Evolutionary conservation across 2,888 invertebrate genomes (phyloP), one percentile per base, ranked within the genome.

Genomic region (Vandiemenella viatica): DNA sequence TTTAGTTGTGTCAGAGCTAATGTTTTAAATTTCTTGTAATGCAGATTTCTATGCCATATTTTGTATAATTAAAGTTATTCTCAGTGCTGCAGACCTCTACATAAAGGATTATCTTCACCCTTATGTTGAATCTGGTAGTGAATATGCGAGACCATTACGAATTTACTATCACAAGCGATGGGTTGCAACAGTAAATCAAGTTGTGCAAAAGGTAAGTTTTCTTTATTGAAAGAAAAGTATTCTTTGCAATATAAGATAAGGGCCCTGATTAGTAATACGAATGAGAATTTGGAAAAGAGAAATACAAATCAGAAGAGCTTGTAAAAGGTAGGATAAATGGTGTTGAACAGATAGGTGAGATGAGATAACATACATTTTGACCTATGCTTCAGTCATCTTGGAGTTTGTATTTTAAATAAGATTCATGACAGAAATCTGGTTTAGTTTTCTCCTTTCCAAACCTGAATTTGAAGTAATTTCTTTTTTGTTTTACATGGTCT

Each of bases 131-230:
- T 69, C 68, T 17, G 82, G 82, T 1, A 68, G 78, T 54, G 68
- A 73, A 41, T 78, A 79, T 56, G 79, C 80, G 0, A 70, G 74
- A 23, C 86, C 87, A 0, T 66, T 87, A 45, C 72, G 88, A 58
- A 80, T 89, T 50, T 87, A 85, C 63, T 88, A 87, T 63, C 78
- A 80, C 53, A 79, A 82, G 56, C 72, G 88, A 58, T 83, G 83
- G 76, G 79, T 81, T 13, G 78, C 81, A 22, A 87, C 87, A 21
- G 86, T 88, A 38, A 76, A 81, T 62, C 72, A 76, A 47, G 70
- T 72, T 32, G 82, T 83, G 20, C 76, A 78, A 58, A 75, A 79
- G 68, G 76, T 76, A 61, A 59, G 59, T 53, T 53, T 6, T 48
- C 3, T 1, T 3, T 6, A 22, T 15, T 32, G 32, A 32, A n/a